Evolutionary conservation across 1,140 invertebrate genomes (phyloP).

Genomic region (Heliconius hewitsoni): DNA sequence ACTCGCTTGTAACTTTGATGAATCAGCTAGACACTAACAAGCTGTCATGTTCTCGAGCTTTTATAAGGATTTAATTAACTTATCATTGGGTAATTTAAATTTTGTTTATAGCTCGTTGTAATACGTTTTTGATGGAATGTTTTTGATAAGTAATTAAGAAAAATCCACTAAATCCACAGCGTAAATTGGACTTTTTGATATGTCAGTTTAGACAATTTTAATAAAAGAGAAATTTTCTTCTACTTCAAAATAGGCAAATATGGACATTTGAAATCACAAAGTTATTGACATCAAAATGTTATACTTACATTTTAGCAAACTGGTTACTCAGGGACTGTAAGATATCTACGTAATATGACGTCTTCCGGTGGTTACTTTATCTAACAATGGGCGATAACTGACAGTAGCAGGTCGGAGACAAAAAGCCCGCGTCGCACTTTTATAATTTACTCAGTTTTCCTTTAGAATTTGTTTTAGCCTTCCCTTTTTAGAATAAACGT

Average conservation of each 20-base stretch:
- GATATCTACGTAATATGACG: not conserved
- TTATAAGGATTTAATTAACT: slow-evolving; percentile 8
- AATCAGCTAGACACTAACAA: slow-evolving; percentile 28
- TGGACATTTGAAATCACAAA: not conserved
- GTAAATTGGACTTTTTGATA: too few species aligned
- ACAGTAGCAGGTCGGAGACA: slow-evolving; percentile 13
- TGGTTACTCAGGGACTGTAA: not conserved
- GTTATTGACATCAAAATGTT: not conserved
- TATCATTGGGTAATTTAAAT: not conserved
- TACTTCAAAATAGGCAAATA: not conserved
- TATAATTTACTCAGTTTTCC: slow-evolving; percentile 9
- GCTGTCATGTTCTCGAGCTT: slow-evolving; percentile 18
- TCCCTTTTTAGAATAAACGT: slow-evolving; percentile 10
- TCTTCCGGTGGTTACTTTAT: not conserved
- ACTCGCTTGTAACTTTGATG: slow-evolving; percentile 30
- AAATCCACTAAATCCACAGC: too few species aligned
- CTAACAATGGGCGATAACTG: slow-evolving; percentile 13
- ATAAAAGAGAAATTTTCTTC: not conserved
- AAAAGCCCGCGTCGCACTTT: slow-evolving; percentile 5
- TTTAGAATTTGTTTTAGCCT: slow-evolving; percentile 11
- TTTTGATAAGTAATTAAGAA: not conserved
- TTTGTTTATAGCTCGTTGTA: not conserved
- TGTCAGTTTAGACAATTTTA: too few species aligned
- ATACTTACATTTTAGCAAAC: not conserved
- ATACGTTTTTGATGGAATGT: not conserved